These are phyloP conservation scores for Thymelicus acteon DNA, from an alignment of 2,888 invertebrate species.

Conservation along the genomic window DNA sequence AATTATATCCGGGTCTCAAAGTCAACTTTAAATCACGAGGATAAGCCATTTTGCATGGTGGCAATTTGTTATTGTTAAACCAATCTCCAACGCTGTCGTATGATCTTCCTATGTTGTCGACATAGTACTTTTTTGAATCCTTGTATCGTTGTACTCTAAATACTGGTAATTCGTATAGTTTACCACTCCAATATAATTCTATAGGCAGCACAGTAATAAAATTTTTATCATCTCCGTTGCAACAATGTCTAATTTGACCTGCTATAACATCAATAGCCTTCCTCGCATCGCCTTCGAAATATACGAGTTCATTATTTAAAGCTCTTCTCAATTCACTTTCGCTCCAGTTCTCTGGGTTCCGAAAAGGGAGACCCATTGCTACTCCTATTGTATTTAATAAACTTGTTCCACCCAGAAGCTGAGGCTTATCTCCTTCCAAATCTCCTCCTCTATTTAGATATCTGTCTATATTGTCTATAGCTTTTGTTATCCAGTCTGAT, in stretches of 20 bases:
- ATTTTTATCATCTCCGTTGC: conserved; percentile 42
- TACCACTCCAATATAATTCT: conserved; percentile 43
- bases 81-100: conserved; percentile 41
- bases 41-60: conserved; percentile 44
- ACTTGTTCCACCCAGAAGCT: conserved; percentile 44
- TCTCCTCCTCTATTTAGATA: conserved; percentile 48
- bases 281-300: conserved; percentile 43
- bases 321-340: conserved; percentile 41
- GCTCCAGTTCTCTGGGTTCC: conserved; percentile 44
- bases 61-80: conserved; percentile 41
- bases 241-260: conserved; percentile 44
- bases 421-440: conserved; percentile 45
- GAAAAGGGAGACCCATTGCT: conserved; percentile 46
- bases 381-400: conserved; percentile 48
- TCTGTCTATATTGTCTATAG: conserved; percentile 44
- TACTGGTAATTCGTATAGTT: conserved; percentile 47
- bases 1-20: conserved; percentile 39
- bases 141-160: conserved; percentile 43
- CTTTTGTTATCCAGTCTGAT: conserved; percentile 44
- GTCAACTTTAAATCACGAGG: conserved; percentile 41
- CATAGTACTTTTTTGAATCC: conserved; percentile 39
- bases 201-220: conserved; percentile 46
- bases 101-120: conserved; percentile 42
- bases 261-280: conserved; percentile 46
- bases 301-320: conserved; percentile 43